phyloP scores from a whole-genome alignment of 2,113 vertebrate genomes.

The Stigmatopora argus region DNA sequence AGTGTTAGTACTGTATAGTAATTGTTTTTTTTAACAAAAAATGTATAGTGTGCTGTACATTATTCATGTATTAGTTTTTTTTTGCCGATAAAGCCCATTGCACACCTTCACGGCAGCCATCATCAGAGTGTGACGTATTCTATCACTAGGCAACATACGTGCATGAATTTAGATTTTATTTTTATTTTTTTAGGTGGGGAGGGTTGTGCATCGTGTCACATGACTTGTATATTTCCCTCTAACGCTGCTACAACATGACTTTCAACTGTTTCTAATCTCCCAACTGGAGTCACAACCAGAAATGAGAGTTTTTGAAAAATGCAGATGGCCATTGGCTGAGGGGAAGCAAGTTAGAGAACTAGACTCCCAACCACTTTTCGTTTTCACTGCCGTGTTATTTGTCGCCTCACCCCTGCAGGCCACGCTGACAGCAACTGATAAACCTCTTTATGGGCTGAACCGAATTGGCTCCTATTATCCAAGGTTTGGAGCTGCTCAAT shows the following conservation, averaged over 20 bases:
- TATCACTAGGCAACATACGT: conserved; percentile 19
- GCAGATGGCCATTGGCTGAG: conserved; percentile 59
- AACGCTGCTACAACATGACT: conserved; percentile 44
- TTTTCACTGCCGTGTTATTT: conserved; percentile 69
- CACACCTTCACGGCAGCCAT: not conserved
- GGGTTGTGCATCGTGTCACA: conserved; percentile 23
- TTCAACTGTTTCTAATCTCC: conserved; percentile 42
- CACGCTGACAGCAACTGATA: conserved; percentile 73
- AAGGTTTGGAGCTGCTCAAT: conserved; percentile 70
- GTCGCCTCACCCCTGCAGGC: conserved; percentile 67
- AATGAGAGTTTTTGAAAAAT: conserved; percentile 63
- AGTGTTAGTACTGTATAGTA: not conserved
- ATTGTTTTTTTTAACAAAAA: not conserved
- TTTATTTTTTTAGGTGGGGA: no score
- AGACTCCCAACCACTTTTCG: conserved; percentile 58
- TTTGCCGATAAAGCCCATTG: not conserved
- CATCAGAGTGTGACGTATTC: not conserved
- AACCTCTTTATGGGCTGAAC: conserved; percentile 72
- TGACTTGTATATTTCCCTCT: conserved; percentile 41
- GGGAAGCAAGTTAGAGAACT: conserved; percentile 57
- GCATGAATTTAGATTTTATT: not conserved
- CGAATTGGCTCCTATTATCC: conserved; percentile 74
- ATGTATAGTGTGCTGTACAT: not conserved
- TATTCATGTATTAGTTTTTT: not conserved
- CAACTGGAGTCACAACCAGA: conserved; percentile 47